Conservation (phyloP, 92 coral and sea anemone genomes). For the Pocillopora grandis region DNA sequence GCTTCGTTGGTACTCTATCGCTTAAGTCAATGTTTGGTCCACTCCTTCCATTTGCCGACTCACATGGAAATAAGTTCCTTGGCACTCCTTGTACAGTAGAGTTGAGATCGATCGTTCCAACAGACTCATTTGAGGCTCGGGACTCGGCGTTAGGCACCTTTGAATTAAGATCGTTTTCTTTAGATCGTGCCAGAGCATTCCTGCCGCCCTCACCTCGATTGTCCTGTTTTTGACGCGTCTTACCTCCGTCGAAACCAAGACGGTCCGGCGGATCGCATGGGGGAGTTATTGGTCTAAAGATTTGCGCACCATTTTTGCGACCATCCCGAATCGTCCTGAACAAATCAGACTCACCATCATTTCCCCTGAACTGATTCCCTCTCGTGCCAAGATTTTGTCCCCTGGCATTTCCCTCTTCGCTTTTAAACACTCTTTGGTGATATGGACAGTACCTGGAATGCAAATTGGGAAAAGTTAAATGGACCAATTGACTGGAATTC, state of each 20-base stretch:
- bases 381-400: conserved; percentile 3
- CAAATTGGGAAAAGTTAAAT: background rate
- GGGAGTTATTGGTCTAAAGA: conserved; percentile 9
- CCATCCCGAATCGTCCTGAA: background rate
- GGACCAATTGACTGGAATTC: no score
- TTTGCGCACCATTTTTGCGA: conserved; percentile 4
- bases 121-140: background rate
- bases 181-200: background rate
- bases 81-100: conserved; percentile 10
- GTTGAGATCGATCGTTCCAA: conserved; percentile 18
- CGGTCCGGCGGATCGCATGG: background rate
- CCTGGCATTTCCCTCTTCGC: background rate
- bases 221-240: background rate
- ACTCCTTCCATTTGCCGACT: background rate
- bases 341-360: background rate
- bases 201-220: background rate
- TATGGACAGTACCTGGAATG: conserved; percentile 39
- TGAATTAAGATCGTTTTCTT: conserved; percentile 26
- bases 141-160: background rate
- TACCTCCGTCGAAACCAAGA: background rate
- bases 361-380: background rate
- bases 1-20: conserved; percentile 3
- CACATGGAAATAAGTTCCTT: background rate
- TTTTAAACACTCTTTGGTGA: conserved; percentile 42
- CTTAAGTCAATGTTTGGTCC: conserved; percentile 28